phyloP scores from a whole-genome alignment of 2,113 vertebrate genomes.

The Cryptoleucopteryx plumbea region DNA sequence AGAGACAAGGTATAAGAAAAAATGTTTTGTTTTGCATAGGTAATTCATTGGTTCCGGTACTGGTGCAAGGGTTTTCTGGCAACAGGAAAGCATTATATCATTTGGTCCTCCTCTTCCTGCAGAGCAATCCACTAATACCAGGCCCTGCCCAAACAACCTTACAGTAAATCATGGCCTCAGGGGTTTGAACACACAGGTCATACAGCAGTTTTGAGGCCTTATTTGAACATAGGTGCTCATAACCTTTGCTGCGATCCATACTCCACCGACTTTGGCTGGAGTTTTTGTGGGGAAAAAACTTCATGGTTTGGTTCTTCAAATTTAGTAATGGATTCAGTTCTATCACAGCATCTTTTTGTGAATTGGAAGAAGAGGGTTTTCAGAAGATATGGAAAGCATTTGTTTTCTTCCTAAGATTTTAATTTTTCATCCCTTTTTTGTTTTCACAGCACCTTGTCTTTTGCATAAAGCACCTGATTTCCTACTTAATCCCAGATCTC shows the following conservation, averaged over 20 bases:
- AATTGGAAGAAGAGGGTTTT: background rate
- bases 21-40: background rate
- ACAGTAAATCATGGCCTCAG: background rate
- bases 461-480: conserved; percentile 95
- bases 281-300: background rate
- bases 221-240: background rate
- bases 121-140: background rate
- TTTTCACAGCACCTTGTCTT: conserved; percentile 91
- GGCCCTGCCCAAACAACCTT: background rate
- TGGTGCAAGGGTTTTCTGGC: background rate
- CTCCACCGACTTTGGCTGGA: background rate
- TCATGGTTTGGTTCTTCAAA: background rate
- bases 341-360: background rate
- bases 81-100: background rate
- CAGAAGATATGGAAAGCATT: background rate
- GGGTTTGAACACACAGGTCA: background rate
- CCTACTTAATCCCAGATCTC: conserved; percentile 96
- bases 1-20: background rate
- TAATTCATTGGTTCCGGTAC: background rate
- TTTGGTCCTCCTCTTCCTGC: background rate
- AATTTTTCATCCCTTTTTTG: background rate
- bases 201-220: background rate
- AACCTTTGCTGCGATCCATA: background rate
- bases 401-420: background rate
- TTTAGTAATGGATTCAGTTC: background rate